Conservation (phyloP, 2,797 vertebrate species). For the Danio albolineatus region DNA sequence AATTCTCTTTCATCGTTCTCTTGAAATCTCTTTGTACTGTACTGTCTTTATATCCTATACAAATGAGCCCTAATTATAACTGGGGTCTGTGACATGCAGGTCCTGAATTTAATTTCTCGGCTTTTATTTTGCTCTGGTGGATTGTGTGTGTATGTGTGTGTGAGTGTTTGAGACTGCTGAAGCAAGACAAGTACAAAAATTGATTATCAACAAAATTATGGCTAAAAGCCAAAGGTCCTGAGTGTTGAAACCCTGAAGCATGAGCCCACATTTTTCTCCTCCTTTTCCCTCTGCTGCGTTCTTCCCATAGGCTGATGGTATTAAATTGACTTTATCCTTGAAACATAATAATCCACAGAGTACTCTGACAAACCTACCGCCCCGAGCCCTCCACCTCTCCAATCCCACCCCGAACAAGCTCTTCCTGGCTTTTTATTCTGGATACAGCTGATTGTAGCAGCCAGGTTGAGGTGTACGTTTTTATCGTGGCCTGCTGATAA, state of each 20-base stretch:
- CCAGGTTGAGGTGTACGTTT: constrained; percentile 34
- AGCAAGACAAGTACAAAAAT: constrained; percentile 21
- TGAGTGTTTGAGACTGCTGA: constrained; percentile 18
- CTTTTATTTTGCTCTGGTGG: background rate
- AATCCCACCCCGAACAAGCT: constrained; percentile 23
- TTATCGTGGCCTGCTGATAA: constrained; percentile 36
- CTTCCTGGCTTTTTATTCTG: constrained; percentile 47
- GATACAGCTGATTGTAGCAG: constrained; percentile 46
- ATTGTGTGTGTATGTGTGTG: background rate
- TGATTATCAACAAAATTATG: constrained; percentile 49
- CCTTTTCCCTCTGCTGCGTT: constrained; percentile 62
- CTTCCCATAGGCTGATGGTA: constrained; percentile 76
- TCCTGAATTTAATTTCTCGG: constrained; percentile 22
- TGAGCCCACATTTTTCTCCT: constrained; percentile 67
- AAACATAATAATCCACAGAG: constrained; percentile 75
- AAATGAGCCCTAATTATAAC: background rate
- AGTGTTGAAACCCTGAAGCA: constrained; percentile 36
- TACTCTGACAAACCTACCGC: constrained; percentile 65
- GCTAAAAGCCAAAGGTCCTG: constrained; percentile 43
- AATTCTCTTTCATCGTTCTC: background rate
- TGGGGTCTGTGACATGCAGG: background rate
- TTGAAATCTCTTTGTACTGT: background rate
- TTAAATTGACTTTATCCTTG: constrained; percentile 80
- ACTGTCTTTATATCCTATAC: constrained; percentile 13
- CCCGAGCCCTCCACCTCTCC: constrained; percentile 30